Base-by-base conservation (phyloP, 2,113 vertebrate species). In the Phylloscopus trochiloides region DNA sequence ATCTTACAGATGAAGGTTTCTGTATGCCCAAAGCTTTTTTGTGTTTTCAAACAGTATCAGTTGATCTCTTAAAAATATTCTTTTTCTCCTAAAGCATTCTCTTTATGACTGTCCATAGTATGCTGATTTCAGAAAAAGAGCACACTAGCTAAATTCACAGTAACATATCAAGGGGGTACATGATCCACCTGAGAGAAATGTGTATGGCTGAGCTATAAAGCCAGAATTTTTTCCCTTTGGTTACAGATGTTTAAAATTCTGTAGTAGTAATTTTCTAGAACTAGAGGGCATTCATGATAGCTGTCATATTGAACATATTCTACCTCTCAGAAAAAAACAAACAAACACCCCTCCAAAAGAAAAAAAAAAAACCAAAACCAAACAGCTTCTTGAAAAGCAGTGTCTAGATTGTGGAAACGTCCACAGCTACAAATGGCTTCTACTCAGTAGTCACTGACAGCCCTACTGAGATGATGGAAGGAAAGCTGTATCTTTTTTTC, bases 401-500 rank as follows among this genome's bases (percentile, higher is more conserved):
- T 21, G 12, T 24, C 31, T 51, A n/a, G 24, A 36, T 74, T 74
- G 62, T 74, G n/a, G 29, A 75, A 89, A 36, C 2, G 9, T 91
- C 43, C 4, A 1, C 34, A 67, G 26, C 43, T 78, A 43, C 34
- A 22, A 82, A 81, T 87, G 42, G 7, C 32, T 88, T 62, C 67
- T 77, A 17, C 22, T 86, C 54, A 38, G 47, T 54, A 81, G 81
- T 74, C 68, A 40, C 73, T 67, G 87, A 63, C 84, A 92, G 24
- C 57, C 73, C 42, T 3, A 1, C 40, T 68, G 77, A 78, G 74
- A 29, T 88, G 31, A 28, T 82, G 52, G n/a, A 57, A 89, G 28
- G 40, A 67, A 90, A 90, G n/a, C 19, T 75, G 8, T 48, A 32
- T 81, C 29, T 83, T 95, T 91, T 91, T 80, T 66, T 66, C 61